phyloP scores from a whole-genome alignment of 2,113 vertebrate genomes.

The Serinus canaria region DNA sequence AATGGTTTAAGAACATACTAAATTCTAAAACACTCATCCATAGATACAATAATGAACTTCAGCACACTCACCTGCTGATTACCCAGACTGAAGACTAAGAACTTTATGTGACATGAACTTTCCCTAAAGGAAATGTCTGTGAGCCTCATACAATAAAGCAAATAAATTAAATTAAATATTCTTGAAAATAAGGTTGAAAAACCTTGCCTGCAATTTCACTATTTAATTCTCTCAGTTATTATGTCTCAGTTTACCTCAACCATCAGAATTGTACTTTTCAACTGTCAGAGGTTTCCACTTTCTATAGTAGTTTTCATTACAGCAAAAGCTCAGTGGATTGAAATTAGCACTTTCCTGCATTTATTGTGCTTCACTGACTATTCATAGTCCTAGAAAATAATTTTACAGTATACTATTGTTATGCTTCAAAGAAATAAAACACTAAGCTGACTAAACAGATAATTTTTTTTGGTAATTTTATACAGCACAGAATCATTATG shows the following conservation, averaged over 20 bases:
- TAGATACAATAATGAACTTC: neutral
- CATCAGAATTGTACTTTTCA: neutral
- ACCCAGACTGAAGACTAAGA: neutral
- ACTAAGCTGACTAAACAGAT: slow-evolving; percentile 20
- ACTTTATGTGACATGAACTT: neutral
- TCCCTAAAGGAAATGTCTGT: neutral
- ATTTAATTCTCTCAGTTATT: neutral
- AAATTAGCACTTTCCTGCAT: neutral
- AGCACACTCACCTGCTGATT: neutral
- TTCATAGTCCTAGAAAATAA: neutral
- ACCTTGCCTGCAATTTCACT: neutral
- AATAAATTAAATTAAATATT: neutral
- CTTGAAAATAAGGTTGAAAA: no score
- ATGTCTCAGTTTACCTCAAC: neutral
- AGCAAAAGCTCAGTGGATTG: neutral
- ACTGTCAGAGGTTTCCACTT: neutral
- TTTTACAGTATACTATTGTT: neutral
- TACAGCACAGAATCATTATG: slow-evolving; percentile 10
- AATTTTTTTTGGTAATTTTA: neutral
- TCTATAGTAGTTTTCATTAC: neutral
- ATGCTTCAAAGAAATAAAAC: slow-evolving; percentile 4
- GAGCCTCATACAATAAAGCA: neutral
- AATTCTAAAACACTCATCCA: neutral
- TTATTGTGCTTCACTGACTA: neutral
- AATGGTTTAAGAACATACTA: neutral